These are phyloP conservation scores for Panagrolaimus sp. DNA, from an alignment of 1,140 invertebrate genomes.

Conservation along the genomic window DNA sequence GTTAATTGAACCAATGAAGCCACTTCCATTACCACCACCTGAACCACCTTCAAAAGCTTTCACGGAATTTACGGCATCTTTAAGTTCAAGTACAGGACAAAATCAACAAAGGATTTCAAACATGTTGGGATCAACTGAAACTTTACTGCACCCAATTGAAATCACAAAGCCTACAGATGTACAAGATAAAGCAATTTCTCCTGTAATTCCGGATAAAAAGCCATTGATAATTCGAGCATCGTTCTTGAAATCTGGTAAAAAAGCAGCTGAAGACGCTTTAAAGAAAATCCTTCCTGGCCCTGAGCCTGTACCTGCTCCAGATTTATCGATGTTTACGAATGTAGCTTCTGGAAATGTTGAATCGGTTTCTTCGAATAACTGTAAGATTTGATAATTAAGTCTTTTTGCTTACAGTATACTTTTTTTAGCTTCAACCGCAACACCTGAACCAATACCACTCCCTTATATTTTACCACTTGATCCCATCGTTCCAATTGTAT, in stretches of 20 bases:
- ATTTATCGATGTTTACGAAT: neutral
- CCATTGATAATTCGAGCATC: neutral
- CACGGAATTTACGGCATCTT: neutral
- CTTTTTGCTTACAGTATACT: too few relatives aligned
- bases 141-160: neutral
- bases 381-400: neutral
- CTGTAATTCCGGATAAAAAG: neutral
- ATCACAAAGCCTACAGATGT: neutral
- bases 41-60: neutral
- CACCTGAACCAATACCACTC: neutral
- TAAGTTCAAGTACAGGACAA: neutral
- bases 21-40: neutral
- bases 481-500: neutral
- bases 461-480: neutral
- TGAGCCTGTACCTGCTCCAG: neutral
- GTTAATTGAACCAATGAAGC: constrained; percentile 2
- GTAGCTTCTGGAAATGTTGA: neutral
- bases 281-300: neutral
- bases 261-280: constrained; percentile 3
- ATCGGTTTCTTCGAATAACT: neutral
- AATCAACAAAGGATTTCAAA: neutral
- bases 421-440: too few relatives aligned
- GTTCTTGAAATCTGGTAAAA: neutral
- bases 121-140: neutral
- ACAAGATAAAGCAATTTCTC: neutral